phyloP scores from a whole-genome alignment of 92 coral and sea anemone genomes.

The Epizoanthus fatuus region DNA sequence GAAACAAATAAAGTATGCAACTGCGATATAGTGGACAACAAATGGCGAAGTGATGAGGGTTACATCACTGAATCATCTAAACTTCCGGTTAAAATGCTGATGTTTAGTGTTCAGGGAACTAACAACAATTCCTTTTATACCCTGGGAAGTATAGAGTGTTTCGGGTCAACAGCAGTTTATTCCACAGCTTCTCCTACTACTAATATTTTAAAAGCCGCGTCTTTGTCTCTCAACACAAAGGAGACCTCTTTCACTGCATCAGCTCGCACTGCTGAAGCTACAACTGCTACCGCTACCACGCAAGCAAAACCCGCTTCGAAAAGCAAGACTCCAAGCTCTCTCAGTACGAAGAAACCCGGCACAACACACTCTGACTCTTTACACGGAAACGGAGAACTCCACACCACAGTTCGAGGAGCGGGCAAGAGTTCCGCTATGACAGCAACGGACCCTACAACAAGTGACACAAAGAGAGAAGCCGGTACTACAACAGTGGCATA shows the following conservation, averaged over 20 bases:
- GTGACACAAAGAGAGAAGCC: neutral
- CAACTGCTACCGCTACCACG: conserved; percentile 7
- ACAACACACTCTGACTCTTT: conserved; percentile 3
- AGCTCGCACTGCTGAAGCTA: neutral
- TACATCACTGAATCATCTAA: conserved; percentile 61
- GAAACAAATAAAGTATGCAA: conserved; percentile 75
- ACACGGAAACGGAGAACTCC: neutral
- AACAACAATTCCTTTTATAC: conserved; percentile 58
- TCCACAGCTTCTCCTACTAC: conserved; percentile 39
- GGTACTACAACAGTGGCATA: conserved; percentile 48
- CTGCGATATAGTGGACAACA: conserved; percentile 74
- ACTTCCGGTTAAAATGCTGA: conserved; percentile 79
- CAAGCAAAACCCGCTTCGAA: neutral
- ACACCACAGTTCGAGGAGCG: neutral
- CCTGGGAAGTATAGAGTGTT: conserved; percentile 85
- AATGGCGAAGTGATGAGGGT: conserved; percentile 82
- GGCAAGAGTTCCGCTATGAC: conserved; percentile 1
- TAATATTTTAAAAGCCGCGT: conserved; percentile 21
- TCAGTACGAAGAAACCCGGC: neutral
- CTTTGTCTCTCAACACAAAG: conserved; percentile 13
- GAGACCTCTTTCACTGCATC: neutral
- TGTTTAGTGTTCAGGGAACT: conserved; percentile 83
- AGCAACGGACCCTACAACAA: neutral
- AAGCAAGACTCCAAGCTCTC: neutral
- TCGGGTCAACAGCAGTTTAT: conserved; percentile 64